Evolutionary conservation across 2,888 invertebrate genomes (phyloP), one percentile per base, ranked within the genome.

Genomic region (Chorisops tibialis): DNA sequence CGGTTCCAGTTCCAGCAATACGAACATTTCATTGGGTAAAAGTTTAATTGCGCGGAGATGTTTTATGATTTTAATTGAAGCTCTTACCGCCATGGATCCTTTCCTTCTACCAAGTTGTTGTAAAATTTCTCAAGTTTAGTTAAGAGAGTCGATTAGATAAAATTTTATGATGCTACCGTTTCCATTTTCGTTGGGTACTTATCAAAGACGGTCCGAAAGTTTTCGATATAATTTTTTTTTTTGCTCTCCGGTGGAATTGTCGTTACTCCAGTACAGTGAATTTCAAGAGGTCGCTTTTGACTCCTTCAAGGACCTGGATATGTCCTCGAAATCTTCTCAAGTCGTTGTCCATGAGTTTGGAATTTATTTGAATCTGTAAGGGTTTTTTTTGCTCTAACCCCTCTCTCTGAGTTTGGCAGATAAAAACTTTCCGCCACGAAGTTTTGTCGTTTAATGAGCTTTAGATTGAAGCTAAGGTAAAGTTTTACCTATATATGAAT

Each of bases 21-120:
- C n/a, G n/a, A n/a, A n/a, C 11, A 24, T 18, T 54, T 54, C 54
- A 54, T 54, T 54, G 41, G 18, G 37, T 24, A 54, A n/a, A 54
- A 54, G 54, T 54, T 54, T 54, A 54, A 54, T 54, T 54, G 54
- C 54, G 54, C 24, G 54, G 21, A 54, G 54, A 54, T 43, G 41
- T 54, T 54, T 54, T 54, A 54, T 41, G 54, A 54, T 54, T 54
- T 54, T 54, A 24, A 41, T 54, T 54, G 22, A 22, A 43, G 37
- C 38, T 37, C 51, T 19, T 21, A 11, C 19, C 19, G 38, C 37
- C 30, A 30, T 16, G 43, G 11, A 24, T 54, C 43, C 54, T 43
- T 24, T 14, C 22, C 18, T 21, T 24, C 14, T 7, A 41, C 7
- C 18, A 54, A 54, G 54, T 41, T 43, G 41, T 19, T 24, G 19